Evolutionary conservation across 2,888 invertebrate species (phyloP), one percentile per base, ranked within the genome.

Genomic region (Rhogogaster chlorosoma): DNA sequence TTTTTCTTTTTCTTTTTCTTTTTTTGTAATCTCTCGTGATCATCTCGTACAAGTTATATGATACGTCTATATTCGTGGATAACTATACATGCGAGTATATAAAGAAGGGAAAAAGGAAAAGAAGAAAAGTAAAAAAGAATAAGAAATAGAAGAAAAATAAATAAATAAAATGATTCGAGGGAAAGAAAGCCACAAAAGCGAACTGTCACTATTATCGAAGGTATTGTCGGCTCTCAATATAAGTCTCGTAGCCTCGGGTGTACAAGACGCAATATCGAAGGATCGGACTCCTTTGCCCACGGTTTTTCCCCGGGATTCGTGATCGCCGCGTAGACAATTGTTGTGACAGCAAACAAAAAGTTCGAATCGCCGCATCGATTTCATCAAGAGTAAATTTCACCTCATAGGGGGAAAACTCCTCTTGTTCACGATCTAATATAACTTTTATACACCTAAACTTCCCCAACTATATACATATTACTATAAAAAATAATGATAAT

Each of bases 201-300:
- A 88, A 91, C 91, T 91, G 91, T 91, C 91, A 88, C 89, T 89
- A 91, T 92, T 92, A 90, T 90, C 88, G 89, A 89, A 88, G 89
- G 89, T 91, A 92, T 91, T 92, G 92, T 92, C 86, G 88, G 84
- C 87, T 86, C 85, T 88, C 90, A 90, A 92, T 92, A 91, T 90
- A 90, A 91, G 91, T 89, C 89, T 88, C 88, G 88, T 90, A 88
- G 92, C 92, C 92, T 87, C 90, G 90, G 91, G 91, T 92, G 88
- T 92, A 92, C 92, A 92, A 91, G 90, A 84, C 88, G 90, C 91
- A 92, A 92, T 92, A 92, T 92, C 91, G 90, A 15, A 73, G 80
- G n/a, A 53, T 77, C 26, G 42, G 10, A 22, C 22, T 42, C 38
- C n/a, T 42, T 22, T 6, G 9, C 26, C 70, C 36, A n/a, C 18